Base-by-base conservation (phyloP, 2,113 vertebrate species). In the Cottus gobio region DNA sequence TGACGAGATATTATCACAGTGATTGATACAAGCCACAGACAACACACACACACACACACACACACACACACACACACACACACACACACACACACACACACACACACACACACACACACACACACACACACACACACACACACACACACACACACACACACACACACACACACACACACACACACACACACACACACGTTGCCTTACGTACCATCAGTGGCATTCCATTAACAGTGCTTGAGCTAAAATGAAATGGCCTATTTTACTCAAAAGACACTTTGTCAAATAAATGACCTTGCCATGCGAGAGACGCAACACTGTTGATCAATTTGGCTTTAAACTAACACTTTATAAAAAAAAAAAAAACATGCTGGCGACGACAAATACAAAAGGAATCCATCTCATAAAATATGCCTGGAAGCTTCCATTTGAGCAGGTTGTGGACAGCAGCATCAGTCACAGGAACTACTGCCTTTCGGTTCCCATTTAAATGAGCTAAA, bases 241-340 rank as follows among this genome's bases (percentile, higher is more conserved):
- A 62, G 56, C 80, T 79, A 77, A 87, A 93, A 92, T 86, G 82
- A 92, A 91, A 93, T 64, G 82, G 87, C 78, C 87, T 73, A 85
- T 80, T 93, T 91, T 82, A 73, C 79, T 89, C 80, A 81, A 90
- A 87, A 85, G 71, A 90, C 89, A 91, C 85, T 93, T 73, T 85
- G 88, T 93, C 86, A 93, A 90, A 93, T 84, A 93, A 93, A 94
- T 87, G 83, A 91, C 90, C 87, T 88, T 83, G 82, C 87, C 85
- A 87, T 42, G 48, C 85, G 65, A 83, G 15, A 48, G 30, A 87
- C 30, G 73, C 67, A 75, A 75, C 54, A 39, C 67, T 85, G 86
- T 93, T 93, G 89, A 92, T 93, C 71, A 81, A 90, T 91, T 88
- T 89, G 81, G 77, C 80, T 89, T 91, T 91, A 91, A 91, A 93